phyloP scores from a whole-genome alignment of 1,140 invertebrate species.

The Drosophila seguyi region DNA sequence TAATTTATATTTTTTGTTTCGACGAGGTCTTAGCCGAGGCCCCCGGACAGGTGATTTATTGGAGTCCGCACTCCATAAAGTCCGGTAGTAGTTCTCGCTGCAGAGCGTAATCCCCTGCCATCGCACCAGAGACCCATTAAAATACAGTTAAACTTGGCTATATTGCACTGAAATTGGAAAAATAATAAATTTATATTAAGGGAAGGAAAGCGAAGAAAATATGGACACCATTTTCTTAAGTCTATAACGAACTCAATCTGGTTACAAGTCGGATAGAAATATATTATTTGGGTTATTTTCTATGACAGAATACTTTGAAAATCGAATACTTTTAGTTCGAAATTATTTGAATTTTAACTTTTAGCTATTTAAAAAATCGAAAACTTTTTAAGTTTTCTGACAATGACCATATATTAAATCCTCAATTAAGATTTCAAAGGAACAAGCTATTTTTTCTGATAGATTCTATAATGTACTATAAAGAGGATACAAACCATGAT shows the following conservation, averaged over 20 bases:
- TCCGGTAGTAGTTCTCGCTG: slow-evolving; percentile 16
- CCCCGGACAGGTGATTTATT: slow-evolving; percentile 54
- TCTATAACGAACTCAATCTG: background rate
- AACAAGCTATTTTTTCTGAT: too few relatives aligned
- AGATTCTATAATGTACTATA: too few relatives aligned
- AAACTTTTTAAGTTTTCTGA: too few relatives aligned
- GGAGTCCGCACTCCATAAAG: slow-evolving; percentile 53
- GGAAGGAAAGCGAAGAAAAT: background rate
- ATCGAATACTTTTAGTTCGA: background rate
- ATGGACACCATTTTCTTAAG: background rate
- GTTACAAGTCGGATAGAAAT: background rate
- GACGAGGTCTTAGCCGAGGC: slow-evolving; percentile 27
- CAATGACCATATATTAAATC: background rate
- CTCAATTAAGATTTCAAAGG: too few relatives aligned
- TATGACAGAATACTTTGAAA: background rate
- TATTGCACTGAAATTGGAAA: background rate
- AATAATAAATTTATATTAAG: background rate
- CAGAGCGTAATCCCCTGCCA: slow-evolving; percentile 29
- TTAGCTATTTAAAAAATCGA: too few relatives aligned
- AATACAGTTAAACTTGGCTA: slow-evolving; percentile 8
- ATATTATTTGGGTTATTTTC: background rate
- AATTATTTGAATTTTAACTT: too few relatives aligned
- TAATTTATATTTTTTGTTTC: slow-evolving; percentile 49
- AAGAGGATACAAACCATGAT: too few relatives aligned
- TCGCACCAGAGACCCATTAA: slow-evolving; percentile 21